Evolutionary conservation across 1,140 invertebrate genomes (phyloP).

Genomic region (Bombyx mandarina): DNA sequence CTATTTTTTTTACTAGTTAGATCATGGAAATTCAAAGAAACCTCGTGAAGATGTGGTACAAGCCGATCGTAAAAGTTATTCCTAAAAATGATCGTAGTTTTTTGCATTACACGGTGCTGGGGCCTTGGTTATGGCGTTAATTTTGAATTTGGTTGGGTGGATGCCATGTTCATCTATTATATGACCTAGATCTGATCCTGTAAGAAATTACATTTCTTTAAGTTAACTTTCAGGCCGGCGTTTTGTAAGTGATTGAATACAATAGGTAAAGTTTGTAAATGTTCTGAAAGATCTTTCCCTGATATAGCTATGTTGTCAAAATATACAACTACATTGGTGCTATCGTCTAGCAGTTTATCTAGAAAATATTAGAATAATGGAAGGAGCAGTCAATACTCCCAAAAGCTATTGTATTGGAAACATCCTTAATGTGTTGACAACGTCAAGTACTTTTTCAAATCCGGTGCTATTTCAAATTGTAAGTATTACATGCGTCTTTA

Average conservation of each 20-base stretch:
- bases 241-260: constrained; percentile 6
- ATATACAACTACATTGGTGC: constrained; percentile 36
- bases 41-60: constrained; percentile 11
- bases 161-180: too few relatives aligned
- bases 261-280: constrained; percentile 1
- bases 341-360: constrained; percentile 26
- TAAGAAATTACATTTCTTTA: constrained; percentile 1
- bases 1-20: constrained; percentile 3
- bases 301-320: constrained; percentile 48
- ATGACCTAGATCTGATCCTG: too few relatives aligned
- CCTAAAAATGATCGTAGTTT: constrained; percentile 11
- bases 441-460: too few relatives aligned
- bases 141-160: too few relatives aligned
- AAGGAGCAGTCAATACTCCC: constrained; percentile 30
- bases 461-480: constrained; percentile 13
- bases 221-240: constrained; percentile 7
- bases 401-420: constrained; percentile 29
- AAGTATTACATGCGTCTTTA: constrained; percentile 6
- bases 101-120: constrained; percentile 5
- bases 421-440: constrained; percentile 6
- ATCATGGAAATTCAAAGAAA: too few relatives aligned
- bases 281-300: constrained; percentile 11
- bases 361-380: constrained; percentile 41
- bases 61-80: constrained; percentile 9
- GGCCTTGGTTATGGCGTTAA: constrained; percentile 4